Evolutionary conservation across 2,797 vertebrate species (phyloP), one percentile per base, ranked within the genome.

Genomic region (Rachycentron canadum): DNA sequence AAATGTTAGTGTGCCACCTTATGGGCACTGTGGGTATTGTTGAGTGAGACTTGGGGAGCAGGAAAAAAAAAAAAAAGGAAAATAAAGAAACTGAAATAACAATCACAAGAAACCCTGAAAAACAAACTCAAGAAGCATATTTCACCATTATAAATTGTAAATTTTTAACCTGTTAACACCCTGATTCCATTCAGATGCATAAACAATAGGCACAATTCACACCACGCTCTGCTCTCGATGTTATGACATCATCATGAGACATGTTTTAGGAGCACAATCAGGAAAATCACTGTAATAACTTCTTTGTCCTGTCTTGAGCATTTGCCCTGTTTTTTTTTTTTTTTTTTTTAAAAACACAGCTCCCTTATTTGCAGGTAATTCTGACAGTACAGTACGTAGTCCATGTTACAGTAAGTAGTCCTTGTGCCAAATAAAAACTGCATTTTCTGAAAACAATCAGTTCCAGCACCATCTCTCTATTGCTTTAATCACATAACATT

Each of bases 401-500:
- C 83, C 57, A 64, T 82, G 75, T 68, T 64, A 47, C 76, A 87
- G n/a, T 32, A 32, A 32, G 32, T 32, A 3, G 32, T 1, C 47
- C 25, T 55, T 82, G 41, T 67, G 66, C 81, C 41, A 66, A 80
- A 83, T 84, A 78, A 82, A 87, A 90, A 88, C 67, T 78, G 62
- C 69, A 86, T 85, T 81, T 83, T 84, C 36, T 66, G 68, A 85
- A 90, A 81, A 82, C 77, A 84, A 87, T 86, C 63, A 89, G 67
- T 79, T 93, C 80, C 90, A 92, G 90, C 90, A 90, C 88, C 85
- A 82, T 90, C 84, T 83, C 81, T 88, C 89, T 92, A 94, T 94
- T 94, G 91, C 93, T 95, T 94, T 93, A 92, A 94, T 94, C 91
- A 92, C 87, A 89, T 81, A 19, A 94, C 85, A 92, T 90, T 90